These are phyloP conservation scores for Psix sp. DNA, from an alignment of 1,140 invertebrate genomes.

Conservation along the genomic window DNA sequence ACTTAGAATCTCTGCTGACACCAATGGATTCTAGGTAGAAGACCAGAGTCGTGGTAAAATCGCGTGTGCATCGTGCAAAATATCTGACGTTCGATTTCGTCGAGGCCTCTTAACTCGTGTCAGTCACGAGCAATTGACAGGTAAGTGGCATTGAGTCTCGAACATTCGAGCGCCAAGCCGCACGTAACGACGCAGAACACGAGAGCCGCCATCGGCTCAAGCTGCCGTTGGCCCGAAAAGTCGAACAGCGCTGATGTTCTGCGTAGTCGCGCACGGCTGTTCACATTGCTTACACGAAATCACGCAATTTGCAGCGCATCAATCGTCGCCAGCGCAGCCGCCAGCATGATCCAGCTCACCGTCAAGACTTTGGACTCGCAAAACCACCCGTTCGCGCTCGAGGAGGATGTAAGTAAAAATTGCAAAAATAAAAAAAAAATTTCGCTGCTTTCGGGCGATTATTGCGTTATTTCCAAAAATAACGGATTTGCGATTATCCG, in stretches of 20 bases:
- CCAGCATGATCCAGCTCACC: constrained; percentile 87
- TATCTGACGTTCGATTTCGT: constrained; percentile 29
- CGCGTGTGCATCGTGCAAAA: constrained; percentile 60
- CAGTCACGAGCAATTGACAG: constrained; percentile 25
- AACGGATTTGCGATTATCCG: too few species aligned
- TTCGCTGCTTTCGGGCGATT: too few species aligned
- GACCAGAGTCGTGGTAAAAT: too few species aligned
- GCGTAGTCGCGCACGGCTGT: too few species aligned
- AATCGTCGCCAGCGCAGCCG: not conserved
- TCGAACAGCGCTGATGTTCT: too few species aligned
- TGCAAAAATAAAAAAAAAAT: too few species aligned
- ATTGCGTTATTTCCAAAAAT: too few species aligned
- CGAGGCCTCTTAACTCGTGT: constrained; percentile 24
- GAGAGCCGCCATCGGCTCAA: too few species aligned
- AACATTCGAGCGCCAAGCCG: not conserved
- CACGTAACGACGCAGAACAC: constrained; percentile 6
- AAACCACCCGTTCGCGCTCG: constrained; percentile 90
- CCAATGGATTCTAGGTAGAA: constrained; percentile 64
- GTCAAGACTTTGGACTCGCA: constrained; percentile 96
- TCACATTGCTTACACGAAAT: constrained; percentile 13
- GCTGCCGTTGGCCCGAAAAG: too few species aligned
- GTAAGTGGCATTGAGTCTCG: not conserved
- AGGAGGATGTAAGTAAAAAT: constrained; percentile 93
- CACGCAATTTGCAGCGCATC: constrained; percentile 20
- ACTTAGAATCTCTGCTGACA: constrained; percentile 19